A percentile compares a stretch with the other conserved stretches of the same genome.
Conservation (phyloP, 1,140 invertebrate species). For the Eufriesea mexicana region DNA sequence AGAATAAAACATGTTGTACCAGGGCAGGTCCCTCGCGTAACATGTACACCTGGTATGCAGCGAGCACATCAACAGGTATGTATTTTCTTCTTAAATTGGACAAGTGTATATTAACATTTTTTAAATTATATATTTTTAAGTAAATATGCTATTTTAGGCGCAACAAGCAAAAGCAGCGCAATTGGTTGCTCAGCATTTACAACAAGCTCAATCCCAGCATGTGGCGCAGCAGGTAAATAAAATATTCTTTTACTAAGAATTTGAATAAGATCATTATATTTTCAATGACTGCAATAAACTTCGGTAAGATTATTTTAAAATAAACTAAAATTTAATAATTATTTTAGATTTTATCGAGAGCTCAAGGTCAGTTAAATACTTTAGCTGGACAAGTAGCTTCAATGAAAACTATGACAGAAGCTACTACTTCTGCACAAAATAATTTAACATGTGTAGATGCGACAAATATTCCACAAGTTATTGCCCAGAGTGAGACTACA, state of each 20-base stretch:
- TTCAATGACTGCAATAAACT: background rate
- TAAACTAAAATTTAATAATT: slow-evolving; percentile 15
- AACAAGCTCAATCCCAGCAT: slow-evolving; percentile 81
- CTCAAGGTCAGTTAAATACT: slow-evolving; percentile 78
- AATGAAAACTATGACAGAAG: slow-evolving; percentile 73
- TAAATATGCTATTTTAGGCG: slow-evolving; percentile 63
- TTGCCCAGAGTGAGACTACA: slow-evolving; percentile 69
- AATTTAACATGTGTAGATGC: slow-evolving; percentile 73
- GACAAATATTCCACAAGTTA: slow-evolving; percentile 70
- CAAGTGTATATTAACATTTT: background rate
- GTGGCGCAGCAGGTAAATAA: slow-evolving; percentile 77
- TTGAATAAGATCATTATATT: background rate
- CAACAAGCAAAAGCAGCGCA: slow-evolving; percentile 75
- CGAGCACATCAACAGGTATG: slow-evolving; percentile 83
- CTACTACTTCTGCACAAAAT: slow-evolving; percentile 71
- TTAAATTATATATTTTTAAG: background rate
- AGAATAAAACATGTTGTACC: slow-evolving; percentile 92
- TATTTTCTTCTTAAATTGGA: too few species aligned
- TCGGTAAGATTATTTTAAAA: background rate
- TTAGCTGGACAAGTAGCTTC: slow-evolving; percentile 74
- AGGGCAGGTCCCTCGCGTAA: slow-evolving; percentile 89
- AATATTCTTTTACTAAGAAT: slow-evolving; percentile 52
- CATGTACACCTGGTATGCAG: slow-evolving; percentile 88
- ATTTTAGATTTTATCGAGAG: slow-evolving; percentile 77
- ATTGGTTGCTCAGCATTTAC: slow-evolving; percentile 78